These are phyloP conservation scores for Oxycera nigricornis DNA, from an alignment of 2,888 invertebrate species.

Conservation along the genomic window DNA sequence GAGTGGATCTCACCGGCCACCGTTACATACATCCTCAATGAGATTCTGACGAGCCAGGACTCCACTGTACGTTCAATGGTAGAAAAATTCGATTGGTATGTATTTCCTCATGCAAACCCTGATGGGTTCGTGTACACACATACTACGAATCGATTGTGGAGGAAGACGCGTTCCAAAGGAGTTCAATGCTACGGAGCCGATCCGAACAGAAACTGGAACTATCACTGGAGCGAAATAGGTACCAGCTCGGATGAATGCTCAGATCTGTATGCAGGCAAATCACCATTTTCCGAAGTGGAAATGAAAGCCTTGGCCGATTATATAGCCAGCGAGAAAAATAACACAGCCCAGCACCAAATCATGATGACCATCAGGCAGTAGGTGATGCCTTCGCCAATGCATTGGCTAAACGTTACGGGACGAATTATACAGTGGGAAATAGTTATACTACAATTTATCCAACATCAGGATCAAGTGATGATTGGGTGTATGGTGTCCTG, in stretches of 20 bases:
- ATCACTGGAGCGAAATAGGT: constrained; percentile 67
- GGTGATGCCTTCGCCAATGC: constrained; percentile 55
- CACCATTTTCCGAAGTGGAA: constrained; percentile 67
- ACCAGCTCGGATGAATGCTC: constrained; percentile 61
- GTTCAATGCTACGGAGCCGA: constrained; percentile 67
- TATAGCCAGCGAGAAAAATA: constrained; percentile 63
- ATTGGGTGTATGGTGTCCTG: constrained; percentile 77
- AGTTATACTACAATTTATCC: constrained; percentile 66
- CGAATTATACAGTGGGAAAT: constrained; percentile 68
- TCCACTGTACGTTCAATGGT: constrained; percentile 63
- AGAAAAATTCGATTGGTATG: constrained; percentile 73
- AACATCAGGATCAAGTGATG: constrained; percentile 73
- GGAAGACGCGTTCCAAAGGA: constrained; percentile 67
- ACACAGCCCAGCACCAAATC: constrained; percentile 64
- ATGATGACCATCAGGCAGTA: constrained; percentile 63
- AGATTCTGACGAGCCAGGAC: constrained; percentile 67
- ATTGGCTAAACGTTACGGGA: constrained; percentile 66
- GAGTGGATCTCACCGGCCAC: constrained; percentile 79
- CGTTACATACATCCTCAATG: constrained; percentile 68
- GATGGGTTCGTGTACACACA: constrained; percentile 79
- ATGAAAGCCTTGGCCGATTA: constrained; percentile 66
- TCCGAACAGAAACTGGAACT: constrained; percentile 71
- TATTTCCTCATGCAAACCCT: constrained; percentile 77
- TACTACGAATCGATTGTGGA: constrained; percentile 69
- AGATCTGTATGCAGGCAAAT: constrained; percentile 64